Evolutionary conservation across 2,888 invertebrate genomes (phyloP).

Genomic region (Plebejus melissa): DNA sequence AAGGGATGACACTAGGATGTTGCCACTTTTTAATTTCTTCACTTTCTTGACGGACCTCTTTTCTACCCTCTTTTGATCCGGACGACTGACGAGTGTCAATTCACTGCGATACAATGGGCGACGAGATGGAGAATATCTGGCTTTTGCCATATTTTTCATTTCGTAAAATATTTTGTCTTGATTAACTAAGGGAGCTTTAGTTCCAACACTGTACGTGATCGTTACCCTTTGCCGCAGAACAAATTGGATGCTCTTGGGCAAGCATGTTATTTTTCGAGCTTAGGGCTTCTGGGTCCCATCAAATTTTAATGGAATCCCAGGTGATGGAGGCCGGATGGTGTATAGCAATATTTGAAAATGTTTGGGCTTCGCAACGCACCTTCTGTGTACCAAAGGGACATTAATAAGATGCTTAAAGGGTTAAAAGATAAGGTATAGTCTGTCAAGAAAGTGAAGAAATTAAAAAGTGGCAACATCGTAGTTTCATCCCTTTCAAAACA

Average conservation of each 20-base stretch:
- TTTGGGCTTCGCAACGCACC: slow-evolving; percentile 29
- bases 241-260: too few species aligned
- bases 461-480: too few species aligned
- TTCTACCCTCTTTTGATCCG: too few species aligned
- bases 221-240: too few species aligned
- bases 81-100: slow-evolving; percentile 33
- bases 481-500: too few species aligned
- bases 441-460: too few species aligned
- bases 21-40: too few species aligned
- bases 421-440: slow-evolving; percentile 31
- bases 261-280: too few species aligned
- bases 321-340: slow-evolving; percentile 36
- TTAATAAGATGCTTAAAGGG: slow-evolving; percentile 34
- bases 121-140: too few species aligned
- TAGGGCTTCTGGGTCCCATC: slow-evolving; percentile 38
- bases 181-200: slow-evolving; percentile 39
- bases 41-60: too few species aligned
- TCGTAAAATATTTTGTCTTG: slow-evolving; percentile 37
- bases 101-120: slow-evolving; percentile 11
- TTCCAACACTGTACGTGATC: not conserved
- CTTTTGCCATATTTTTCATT: too few species aligned
- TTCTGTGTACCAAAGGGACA: slow-evolving; percentile 37
- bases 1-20: too few species aligned
- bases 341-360: slow-evolving; percentile 38
- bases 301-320: slow-evolving; percentile 36